These are phyloP conservation scores for Papilio machaon DNA, from an alignment of 1,140 invertebrate genomes.

Conservation along the genomic window DNA sequence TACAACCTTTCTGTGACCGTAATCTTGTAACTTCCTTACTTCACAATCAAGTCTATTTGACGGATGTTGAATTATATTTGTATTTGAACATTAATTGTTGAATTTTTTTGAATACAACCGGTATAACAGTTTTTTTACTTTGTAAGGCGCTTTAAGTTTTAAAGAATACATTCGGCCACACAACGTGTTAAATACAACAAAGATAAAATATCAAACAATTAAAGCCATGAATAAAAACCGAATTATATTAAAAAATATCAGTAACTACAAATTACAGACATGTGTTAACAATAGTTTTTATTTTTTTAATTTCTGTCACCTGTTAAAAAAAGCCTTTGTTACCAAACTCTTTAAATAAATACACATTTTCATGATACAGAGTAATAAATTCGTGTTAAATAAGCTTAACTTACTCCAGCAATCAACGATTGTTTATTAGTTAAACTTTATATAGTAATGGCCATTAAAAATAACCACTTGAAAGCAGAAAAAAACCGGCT, in stretches of 20 bases:
- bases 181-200: not conserved
- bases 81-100: too few relatives aligned
- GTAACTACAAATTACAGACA: not conserved
- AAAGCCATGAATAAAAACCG: not conserved
- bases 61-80: not conserved
- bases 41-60: not conserved
- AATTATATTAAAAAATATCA: not conserved
- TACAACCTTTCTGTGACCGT: constrained; percentile 28
- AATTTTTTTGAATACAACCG: too few relatives aligned
- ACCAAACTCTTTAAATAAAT: not conserved
- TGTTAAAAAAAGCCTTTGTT: not conserved
- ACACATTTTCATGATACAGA: not conserved
- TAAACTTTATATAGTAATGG: constrained; percentile 3
- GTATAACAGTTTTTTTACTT: too few relatives aligned
- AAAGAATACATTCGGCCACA: too few relatives aligned
- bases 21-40: constrained; percentile 12
- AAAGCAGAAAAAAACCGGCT: constrained; percentile 15
- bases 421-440: constrained; percentile 9
- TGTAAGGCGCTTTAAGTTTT: too few relatives aligned
- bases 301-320: not conserved
- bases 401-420: not conserved
- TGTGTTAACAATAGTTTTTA: not conserved
- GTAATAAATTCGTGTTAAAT: constrained; percentile 24
- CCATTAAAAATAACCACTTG: constrained; percentile 25
- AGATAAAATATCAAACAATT: not conserved